Evolutionary conservation across 2,888 invertebrate genomes (phyloP), one percentile per base, ranked within the genome.

Genomic region (Trissolcus brochymenae): DNA sequence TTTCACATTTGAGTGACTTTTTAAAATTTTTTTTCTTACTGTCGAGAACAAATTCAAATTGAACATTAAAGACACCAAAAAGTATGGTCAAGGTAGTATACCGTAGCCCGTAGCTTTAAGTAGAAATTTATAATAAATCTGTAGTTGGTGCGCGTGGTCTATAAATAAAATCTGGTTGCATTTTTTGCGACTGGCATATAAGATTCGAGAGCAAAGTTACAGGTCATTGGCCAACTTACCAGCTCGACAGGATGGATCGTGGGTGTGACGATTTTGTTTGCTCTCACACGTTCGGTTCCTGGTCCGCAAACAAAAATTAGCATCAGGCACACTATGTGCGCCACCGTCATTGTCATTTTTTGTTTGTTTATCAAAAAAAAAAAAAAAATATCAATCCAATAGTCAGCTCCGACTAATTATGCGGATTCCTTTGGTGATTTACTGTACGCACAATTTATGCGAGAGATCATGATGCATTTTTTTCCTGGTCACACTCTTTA

Each of bases 181-280:
- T 35, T 35, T 35, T 35, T 35, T 35, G 35, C 35, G 35, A 35
- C 35, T 9, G 4, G 25, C 25, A 25, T 25, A 25, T 25, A 25
- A 25, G 35, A 35, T 35, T 35, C 11, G 9, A 11, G 35, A 35
- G 35, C 35, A 9, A 21, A 66, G 54, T 40, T 17, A 17, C 53
- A 40, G 73, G 66, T 74, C 53, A 66, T 68, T 43, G 60, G 56
- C 54, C 43, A 59, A 79, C 80, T 80, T 74, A 80, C 80, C 73
- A 78, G 56, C 29, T 62, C 59, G 35, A 79, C 57, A 25, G 73
- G 50, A 21, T 73, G 71, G 66, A 79, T 79, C 74, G 66, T 79
- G 65, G 79, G 78, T 65, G 51, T 55, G 29, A 59, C 59, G 62
- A 61, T 67, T 64, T 72, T 61, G 50, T 51, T 50, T 25, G 62